Evolutionary conservation across 53 echinoderm and acorn worm genomes (phyloP), one percentile per base, ranked within the genome.

Genomic region (Pentamera pediparva): DNA sequence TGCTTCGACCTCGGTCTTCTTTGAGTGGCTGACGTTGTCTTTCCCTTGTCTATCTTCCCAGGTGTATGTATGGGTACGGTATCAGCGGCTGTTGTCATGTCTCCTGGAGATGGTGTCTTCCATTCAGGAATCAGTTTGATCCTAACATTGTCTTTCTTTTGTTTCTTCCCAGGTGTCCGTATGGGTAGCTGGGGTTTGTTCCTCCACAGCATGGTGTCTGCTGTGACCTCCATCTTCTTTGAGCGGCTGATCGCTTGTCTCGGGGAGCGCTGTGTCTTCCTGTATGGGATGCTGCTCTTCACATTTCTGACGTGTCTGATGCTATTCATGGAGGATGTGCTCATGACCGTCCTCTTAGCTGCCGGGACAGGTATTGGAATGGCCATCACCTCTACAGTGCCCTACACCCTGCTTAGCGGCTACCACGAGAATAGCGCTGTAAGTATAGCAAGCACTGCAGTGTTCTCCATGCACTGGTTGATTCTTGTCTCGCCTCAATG

Each of bases 111-210:
- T n/a, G n/a, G n/a, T n/a, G n/a, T n/a, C n/a, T n/a, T n/a, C n/a
- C n/a, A n/a, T n/a, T n/a, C n/a, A n/a, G n/a, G n/a, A n/a, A n/a
- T n/a, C 38, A 11, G 9, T 24, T 24, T 22, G 15, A 13, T 57
- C 21, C 21, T 22, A n/a, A n/a, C n/a, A n/a, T n/a, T n/a, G n/a
- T n/a, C n/a, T n/a, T 38, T 1, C 27, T 39, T 43, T 56, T 32
- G 45, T 72, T 5, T 71, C 26, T 71, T 10, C 22, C 50, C 76
- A 98, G 98, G 98, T 41, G 79, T 98, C 12, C 77, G 98, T 12
- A 98, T 86, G 83, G 98, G 87, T 1, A 98, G 91, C 54, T 83
- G 88, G 59, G 98, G 98, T 17, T 81, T 96, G 11, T 83, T 98
- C 15, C 83, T 98, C n/a, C 88, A 98, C 59, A 87, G 98, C 50